phyloP scores from a whole-genome alignment of 2,888 invertebrate species.

The Nysson spinosus region DNA sequence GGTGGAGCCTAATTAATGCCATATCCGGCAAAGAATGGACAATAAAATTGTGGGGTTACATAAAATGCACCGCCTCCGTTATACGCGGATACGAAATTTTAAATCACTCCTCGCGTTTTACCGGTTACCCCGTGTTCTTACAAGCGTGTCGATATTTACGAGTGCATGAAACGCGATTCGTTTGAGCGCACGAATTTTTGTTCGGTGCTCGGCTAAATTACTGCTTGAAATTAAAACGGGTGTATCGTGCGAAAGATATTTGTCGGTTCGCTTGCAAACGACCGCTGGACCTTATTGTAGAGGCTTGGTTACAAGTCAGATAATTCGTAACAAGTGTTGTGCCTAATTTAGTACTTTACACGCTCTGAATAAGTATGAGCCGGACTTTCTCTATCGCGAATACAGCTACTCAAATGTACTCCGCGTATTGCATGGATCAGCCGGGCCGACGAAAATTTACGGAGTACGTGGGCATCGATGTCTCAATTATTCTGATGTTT shows the following conservation, averaged over 20 bases:
- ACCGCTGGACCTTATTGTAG: slow-evolving; percentile 23
- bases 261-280: slow-evolving; percentile 9
- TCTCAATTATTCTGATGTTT: slow-evolving; percentile 35
- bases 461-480: slow-evolving; percentile 28
- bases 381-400: slow-evolving; percentile 28
- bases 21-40: neutral
- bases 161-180: neutral
- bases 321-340: slow-evolving; percentile 45
- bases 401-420: slow-evolving; percentile 23
- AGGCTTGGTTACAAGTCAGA: slow-evolving; percentile 26
- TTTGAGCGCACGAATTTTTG: neutral
- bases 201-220: neutral
- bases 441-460: slow-evolving; percentile 36
- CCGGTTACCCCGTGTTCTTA: slow-evolving; percentile 11
- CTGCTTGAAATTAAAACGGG: slow-evolving; percentile 26
- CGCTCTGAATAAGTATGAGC: slow-evolving; percentile 14
- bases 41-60: neutral
- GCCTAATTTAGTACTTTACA: slow-evolving; percentile 42
- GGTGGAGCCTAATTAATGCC: neutral
- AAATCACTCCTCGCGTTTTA: slow-evolving; percentile 19
- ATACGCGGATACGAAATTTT: slow-evolving; percentile 11
- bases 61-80: neutral
- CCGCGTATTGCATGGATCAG: slow-evolving; percentile 36
- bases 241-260: slow-evolving; percentile 26
- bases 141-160: slow-evolving; percentile 18